A percentile compares a stretch with the other conserved stretches of the same genome.
Conservation (phyloP, 2,797 vertebrate species). For the Karalla daura region DNA sequence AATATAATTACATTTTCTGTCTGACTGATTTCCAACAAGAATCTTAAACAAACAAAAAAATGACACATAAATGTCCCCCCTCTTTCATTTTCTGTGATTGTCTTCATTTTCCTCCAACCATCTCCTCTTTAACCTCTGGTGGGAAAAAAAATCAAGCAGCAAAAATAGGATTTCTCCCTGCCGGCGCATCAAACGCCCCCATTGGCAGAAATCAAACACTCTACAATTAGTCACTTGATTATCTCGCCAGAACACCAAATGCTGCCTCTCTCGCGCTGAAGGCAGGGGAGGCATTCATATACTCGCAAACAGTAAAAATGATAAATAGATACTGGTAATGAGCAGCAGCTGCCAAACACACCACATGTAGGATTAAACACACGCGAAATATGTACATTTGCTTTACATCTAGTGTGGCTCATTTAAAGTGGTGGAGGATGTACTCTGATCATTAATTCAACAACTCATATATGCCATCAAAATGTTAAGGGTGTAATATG, state of each 20-base stretch:
- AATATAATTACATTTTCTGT: conserved; percentile 58
- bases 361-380: not conserved
- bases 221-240: conserved; percentile 78
- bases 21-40: conserved; percentile 51
- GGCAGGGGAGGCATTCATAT: conserved; percentile 33
- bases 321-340: conserved; percentile 26
- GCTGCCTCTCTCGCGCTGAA: conserved; percentile 35
- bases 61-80: conserved; percentile 28
- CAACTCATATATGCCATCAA: too few relatives aligned
- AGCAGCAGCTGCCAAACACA: not conserved
- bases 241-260: conserved; percentile 67
- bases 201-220: conserved; percentile 66
- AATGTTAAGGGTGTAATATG: too few relatives aligned
- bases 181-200: conserved; percentile 57
- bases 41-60: conserved; percentile 48
- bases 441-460: too few relatives aligned
- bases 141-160: conserved; percentile 48
- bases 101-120: conserved; percentile 47
- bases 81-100: conserved; percentile 59
- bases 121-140: conserved; percentile 56
- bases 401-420: not conserved
- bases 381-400: not conserved
- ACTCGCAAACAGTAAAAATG: conserved; percentile 26
- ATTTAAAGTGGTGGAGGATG: too few relatives aligned
- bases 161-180: conserved; percentile 61